These are phyloP conservation scores for Ardeotis arabs DNA, from an alignment of 2,113 vertebrate species.

Conservation along the genomic window DNA sequence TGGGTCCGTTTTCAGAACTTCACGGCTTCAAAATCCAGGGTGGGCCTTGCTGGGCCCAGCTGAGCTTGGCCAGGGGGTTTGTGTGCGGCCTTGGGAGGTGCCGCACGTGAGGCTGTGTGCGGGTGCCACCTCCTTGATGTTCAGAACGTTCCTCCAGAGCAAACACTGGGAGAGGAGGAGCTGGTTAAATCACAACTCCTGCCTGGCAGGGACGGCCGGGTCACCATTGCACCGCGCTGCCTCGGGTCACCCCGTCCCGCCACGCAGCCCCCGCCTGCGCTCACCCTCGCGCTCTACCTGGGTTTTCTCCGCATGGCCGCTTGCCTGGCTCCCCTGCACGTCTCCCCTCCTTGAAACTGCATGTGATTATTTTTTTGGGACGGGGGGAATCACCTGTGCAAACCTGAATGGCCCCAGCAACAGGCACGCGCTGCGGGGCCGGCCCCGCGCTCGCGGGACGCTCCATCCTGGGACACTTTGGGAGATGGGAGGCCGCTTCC, in stretches of 20 bases:
- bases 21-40: background rate
- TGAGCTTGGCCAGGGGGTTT: background rate
- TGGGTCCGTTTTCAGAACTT: background rate
- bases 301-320: fast-evolving
- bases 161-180: background rate
- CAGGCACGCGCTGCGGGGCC: fast-evolving
- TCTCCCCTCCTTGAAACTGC: background rate
- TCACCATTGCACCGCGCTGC: background rate
- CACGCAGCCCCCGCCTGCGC: fast-evolving
- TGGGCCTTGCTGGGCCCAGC: background rate
- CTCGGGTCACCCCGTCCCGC: background rate
- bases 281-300: fast-evolving
- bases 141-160: background rate
- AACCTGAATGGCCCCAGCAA: background rate
- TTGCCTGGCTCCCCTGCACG: fast-evolving
- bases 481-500: background rate
- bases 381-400: fast-evolving
- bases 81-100: constrained; percentile 7
- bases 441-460: fast-evolving
- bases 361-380: fast-evolving
- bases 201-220: background rate
- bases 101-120: background rate
- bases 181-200: constrained; percentile 38
- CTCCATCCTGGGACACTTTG: fast-evolving
- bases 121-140: background rate